Conservation (phyloP, 2,888 invertebrate genomes). For the Brachyopa scutellaris region DNA sequence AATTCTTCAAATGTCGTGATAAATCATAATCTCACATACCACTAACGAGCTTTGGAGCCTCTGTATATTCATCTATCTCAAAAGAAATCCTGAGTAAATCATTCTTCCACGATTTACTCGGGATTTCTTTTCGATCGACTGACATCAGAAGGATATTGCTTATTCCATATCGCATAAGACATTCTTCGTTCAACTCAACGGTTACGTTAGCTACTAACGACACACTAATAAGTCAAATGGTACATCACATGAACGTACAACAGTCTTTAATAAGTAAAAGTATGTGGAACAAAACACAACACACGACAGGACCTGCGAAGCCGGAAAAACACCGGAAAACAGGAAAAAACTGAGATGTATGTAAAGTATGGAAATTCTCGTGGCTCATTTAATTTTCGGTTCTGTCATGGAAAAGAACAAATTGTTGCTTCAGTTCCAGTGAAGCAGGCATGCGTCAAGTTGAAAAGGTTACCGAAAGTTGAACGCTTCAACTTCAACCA, state of each 20-base stretch:
- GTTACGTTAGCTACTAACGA: constrained; percentile 31
- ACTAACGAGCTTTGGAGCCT: neutral
- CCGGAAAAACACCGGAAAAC: constrained; percentile 7
- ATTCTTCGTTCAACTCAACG: neutral
- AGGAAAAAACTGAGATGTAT: constrained; percentile 2
- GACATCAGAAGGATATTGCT: constrained; percentile 3
- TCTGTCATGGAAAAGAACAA: constrained; percentile 56
- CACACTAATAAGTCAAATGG: constrained; percentile 39
- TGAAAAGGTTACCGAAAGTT: constrained; percentile 41
- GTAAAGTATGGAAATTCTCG: constrained; percentile 29
- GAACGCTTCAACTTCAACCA: constrained; percentile 39
- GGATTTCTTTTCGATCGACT: too few relatives aligned
- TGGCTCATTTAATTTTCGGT: constrained; percentile 65
- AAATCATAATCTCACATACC: constrained; percentile 31
- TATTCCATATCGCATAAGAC: neutral
- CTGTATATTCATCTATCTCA: constrained; percentile 38
- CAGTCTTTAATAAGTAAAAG: too few relatives aligned
- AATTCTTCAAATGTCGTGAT: constrained; percentile 18
- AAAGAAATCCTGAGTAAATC: constrained; percentile 16
- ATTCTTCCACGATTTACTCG: too few relatives aligned
- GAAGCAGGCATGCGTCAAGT: constrained; percentile 61
- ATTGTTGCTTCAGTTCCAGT: constrained; percentile 61
- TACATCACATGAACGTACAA: constrained; percentile 24
- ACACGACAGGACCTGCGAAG: neutral
- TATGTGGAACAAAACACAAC: neutral